Evolutionary conservation across 2,113 vertebrate genomes (phyloP), one percentile per base, ranked within the genome.

Genomic region (Xerus inauris): DNA sequence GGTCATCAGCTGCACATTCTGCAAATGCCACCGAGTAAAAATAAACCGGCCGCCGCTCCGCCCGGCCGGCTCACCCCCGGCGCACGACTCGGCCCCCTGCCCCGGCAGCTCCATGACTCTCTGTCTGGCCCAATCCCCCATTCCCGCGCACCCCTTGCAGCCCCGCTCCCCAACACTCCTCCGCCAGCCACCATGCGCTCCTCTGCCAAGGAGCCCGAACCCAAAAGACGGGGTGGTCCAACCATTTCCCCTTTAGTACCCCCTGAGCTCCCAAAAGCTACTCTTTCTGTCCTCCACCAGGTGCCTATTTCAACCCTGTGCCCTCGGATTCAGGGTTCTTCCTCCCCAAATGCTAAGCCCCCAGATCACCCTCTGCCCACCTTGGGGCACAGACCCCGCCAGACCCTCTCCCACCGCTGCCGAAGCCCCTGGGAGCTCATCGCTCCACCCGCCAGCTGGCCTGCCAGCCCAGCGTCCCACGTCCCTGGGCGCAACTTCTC

Each of bases 1-100:
- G 96, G 98, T 98, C 98, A 98, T 98, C 98, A 98, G 98, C 98
- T 98, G 98, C 98, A 97, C 98, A 98, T 98, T 98, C 98, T 98
- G 89, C 97, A 98, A 97, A 98, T 98, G 98, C 98, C 98, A 98
- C 97, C 95, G 97, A 97, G 97, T 98, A 98, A 98, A 98, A 98
- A 98, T 98, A 98, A 98, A 98, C 98, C 97, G 97, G 97, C 96
- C 97, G 97, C 97, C 91, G 91, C 93, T 97, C 97, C 97, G 87
- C 97, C 97, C 98, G 92, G 90, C 89, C 13, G 81, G 92, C 96
- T 93, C 95, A 71, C 95, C 91, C 76, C 17, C 77, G 51, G 82
- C 85, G 86, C 93, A 92, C 86, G 81, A 45, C 91, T 93, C 94
- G n/a, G 92, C 91, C 95, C 97, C 95, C 94, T 79, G 67, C 62